Percentiles rank a stretch among this genome's conserved stretches.
phyloP scores from a whole-genome alignment of 2,113 vertebrate species.

The Alces alces region DNA sequence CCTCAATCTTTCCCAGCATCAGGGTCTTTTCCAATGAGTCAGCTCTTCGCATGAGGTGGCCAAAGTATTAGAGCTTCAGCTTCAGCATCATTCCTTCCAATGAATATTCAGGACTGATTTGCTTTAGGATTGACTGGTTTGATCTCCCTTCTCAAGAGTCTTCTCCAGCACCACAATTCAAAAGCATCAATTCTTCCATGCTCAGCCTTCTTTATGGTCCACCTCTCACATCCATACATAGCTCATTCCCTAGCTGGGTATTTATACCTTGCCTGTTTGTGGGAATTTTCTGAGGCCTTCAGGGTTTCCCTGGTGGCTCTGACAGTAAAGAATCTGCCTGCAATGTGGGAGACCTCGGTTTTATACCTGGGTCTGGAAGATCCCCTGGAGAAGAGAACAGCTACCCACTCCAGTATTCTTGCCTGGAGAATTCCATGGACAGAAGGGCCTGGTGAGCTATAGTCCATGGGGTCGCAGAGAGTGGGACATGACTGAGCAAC shows the following conservation, averaged over 20 bases:
- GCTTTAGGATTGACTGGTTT: background rate
- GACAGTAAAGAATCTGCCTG: background rate
- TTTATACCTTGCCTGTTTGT: background rate
- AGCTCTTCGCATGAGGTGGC: background rate
- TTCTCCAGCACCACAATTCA: background rate
- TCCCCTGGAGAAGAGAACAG: background rate
- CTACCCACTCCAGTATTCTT: background rate
- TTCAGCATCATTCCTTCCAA: background rate
- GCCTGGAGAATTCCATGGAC: background rate
- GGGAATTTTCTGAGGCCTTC: background rate
- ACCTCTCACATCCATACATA: background rate
- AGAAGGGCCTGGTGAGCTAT: background rate
- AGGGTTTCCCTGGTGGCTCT: background rate
- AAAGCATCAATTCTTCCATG: accelerated
- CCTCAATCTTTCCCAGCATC: background rate
- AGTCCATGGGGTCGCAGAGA: background rate
- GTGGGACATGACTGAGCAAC: background rate
- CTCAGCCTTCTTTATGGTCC: background rate
- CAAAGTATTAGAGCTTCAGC: background rate
- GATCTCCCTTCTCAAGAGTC: background rate
- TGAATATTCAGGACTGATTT: background rate
- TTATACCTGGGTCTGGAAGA: background rate
- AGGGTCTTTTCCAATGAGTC: background rate
- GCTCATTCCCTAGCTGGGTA: background rate
- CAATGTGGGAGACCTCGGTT: background rate